These are phyloP conservation scores for Polylopha cassiicola DNA, from an alignment of 2,888 invertebrate species.

Conservation along the genomic window DNA sequence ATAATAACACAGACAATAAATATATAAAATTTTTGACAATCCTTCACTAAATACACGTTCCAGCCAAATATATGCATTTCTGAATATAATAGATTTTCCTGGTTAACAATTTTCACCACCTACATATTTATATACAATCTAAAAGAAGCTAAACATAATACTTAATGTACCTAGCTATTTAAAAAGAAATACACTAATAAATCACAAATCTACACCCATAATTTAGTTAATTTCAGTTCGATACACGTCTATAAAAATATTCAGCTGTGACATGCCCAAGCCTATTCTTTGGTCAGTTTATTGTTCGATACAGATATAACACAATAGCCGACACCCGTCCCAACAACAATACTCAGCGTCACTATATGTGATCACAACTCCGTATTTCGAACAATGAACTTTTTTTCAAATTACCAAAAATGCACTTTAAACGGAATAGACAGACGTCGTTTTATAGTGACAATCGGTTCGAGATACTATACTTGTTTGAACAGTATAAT, in stretches of 20 bases:
- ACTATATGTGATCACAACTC: constrained; percentile 57
- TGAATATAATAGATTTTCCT: no score
- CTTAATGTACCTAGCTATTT: no score
- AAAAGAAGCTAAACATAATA: no score
- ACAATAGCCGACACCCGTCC: constrained; percentile 61
- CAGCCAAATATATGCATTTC: no score
- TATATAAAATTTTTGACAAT: no score
- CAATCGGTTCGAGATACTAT: constrained; percentile 28
- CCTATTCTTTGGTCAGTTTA: constrained; percentile 63
- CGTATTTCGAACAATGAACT: constrained; percentile 44
- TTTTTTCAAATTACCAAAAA: constrained; percentile 35
- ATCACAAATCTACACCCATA: no score
- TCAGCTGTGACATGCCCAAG: constrained; percentile 64
- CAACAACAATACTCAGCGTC: constrained; percentile 58
- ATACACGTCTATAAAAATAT: constrained; percentile 54
- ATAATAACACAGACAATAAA: no score
- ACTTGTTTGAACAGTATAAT: constrained; percentile 32
- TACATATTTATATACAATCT: no score
- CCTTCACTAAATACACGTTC: no score
- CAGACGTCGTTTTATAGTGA: constrained; percentile 35
- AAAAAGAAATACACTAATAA: no score
- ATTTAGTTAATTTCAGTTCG: constrained; percentile 5
- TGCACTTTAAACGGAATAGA: constrained; percentile 34
- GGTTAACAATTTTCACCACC: no score
- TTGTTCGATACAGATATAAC: constrained; percentile 58